Base-by-base conservation (phyloP, 1,140 invertebrate species). In the Chlorops oryzae region DNA sequence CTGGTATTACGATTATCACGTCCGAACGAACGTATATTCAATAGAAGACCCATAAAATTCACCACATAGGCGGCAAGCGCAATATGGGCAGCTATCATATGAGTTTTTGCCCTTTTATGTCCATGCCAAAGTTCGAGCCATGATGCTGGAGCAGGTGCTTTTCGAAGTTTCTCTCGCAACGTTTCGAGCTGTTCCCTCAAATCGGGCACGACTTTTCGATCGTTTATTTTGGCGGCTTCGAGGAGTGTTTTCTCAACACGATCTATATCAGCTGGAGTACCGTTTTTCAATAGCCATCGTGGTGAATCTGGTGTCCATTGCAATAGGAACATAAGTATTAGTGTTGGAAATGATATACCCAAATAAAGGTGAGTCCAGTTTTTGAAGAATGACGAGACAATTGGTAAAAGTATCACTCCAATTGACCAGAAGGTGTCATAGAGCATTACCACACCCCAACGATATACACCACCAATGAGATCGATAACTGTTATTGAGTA, bases 361-460 rank as follows among this genome's bases (percentile, higher is more conserved):
- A 74, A 54, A 51, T 75, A 75, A 45, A 75, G 67, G 22, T 72
- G 53, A 0, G 62, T 62, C 73, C 73, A 75, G 39, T 55, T 72
- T 32, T 62, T 65, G 17, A 70, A 70, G 57, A 69, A 74, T 1
- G 64, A 65, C 3, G 70, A 60, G 3, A 74, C 56, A 1, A 59
- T 62, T 9, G 73, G 70, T 40, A 75, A 43, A 13, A 75, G 50
- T 18, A 74, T 72, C 5, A 75, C 68, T 0, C 73, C 73, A 46
- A 75, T 45, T 5, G 73, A 73, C 73, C 73, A 75, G 47, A 73
- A 74, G 2, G 72, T 70, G 46, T 75, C 73, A 49, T 74, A 75
- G 7, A 74, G 58, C 12, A 70, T 71, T 13, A 62, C 67, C 23
- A 65, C 65, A 7, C 70, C 70, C 24, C 65, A 59, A 44, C 72